Conservation (phyloP, 1,140 invertebrate species). For the Sycobia sp. region DNA sequence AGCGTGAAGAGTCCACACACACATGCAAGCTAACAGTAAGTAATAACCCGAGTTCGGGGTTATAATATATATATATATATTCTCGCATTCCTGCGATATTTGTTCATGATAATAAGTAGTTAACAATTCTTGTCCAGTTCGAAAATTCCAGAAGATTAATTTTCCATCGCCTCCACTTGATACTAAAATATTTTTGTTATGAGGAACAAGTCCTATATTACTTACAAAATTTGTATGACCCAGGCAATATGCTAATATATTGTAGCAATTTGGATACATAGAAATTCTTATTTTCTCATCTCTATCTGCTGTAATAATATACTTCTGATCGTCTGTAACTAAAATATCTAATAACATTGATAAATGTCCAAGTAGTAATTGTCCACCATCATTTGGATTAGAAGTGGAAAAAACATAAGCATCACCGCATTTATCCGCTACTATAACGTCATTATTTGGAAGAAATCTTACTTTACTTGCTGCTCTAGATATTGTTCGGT, state of each 20-base stretch:
- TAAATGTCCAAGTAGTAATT: slow-evolving; percentile 81
- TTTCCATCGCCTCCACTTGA: slow-evolving; percentile 83
- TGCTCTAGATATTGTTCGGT: slow-evolving; percentile 62
- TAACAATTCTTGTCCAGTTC: slow-evolving; percentile 63
- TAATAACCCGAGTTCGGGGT: too few species aligned
- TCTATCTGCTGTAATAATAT: slow-evolving; percentile 83
- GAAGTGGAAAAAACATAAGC: slow-evolving; percentile 73
- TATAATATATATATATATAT: too few species aligned
- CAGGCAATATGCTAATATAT: slow-evolving; percentile 84
- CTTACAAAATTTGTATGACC: slow-evolving; percentile 87
- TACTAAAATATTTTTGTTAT: slow-evolving; percentile 63
- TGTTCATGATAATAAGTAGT: slow-evolving; percentile 61
- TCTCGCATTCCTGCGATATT: too few species aligned
- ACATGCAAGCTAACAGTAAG: too few species aligned
- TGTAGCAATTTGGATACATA: slow-evolving; percentile 82
- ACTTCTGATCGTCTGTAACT: slow-evolving; percentile 71
- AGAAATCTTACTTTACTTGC: slow-evolving; percentile 76
- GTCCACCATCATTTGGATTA: slow-evolving; percentile 57
- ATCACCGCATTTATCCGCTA: slow-evolving; percentile 87
- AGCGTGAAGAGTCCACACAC: too few species aligned
- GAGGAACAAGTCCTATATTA: slow-evolving; percentile 67
- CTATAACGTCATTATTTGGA: slow-evolving; percentile 65
- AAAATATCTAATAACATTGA: slow-evolving; percentile 84
- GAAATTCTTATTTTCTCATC: slow-evolving; percentile 94
- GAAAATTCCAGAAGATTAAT: slow-evolving; percentile 75